Evolutionary conservation across 2,797 vertebrate species (phyloP), one percentile per base, ranked within the genome.

Genomic region (Poecilia velifera): DNA sequence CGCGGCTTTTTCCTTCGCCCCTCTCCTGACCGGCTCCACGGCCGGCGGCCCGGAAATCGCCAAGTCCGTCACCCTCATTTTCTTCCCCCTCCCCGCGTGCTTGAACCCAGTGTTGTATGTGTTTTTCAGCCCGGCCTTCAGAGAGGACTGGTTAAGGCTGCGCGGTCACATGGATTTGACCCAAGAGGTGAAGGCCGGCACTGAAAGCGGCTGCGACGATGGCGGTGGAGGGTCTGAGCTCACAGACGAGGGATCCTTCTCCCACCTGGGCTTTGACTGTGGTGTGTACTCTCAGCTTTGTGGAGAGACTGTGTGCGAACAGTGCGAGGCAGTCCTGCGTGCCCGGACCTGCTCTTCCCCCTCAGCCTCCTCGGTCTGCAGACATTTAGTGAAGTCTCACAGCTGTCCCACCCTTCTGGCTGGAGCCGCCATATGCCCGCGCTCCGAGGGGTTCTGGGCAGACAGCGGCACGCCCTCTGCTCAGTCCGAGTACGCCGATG

Each of bases 91-190:
- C 70, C 97, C 98, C 0, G 97, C 98, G 20, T 99, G 98, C 93
- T 94, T 99, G 89, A 99, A 98, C 90, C 97, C 98, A 0, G 97
- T 98, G 76, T 95, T 99, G 49, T 99, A 99, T 0, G 96, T 99
- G 0, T 98, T 99, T 95, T 99, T 99, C 95, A 99, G 98, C 93
- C 98, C 98, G 0, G 96, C 96, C 88, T 99, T 99, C 95, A 96
- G 97, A 89, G 97, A 99, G 90, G 98, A 99, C 96, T 99, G 98
- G 98, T 95, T 96, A 85, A 75, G 95, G 71, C 93, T 99, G 13
- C 93, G 96, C 31, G 94, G 93, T 36, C 93, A 85, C 0, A 72
- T 66, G 66, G 92, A 0, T 85, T 91, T 0, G 89, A 91, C 91
- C 0, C 90, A 41, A 68, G 92, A 92, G 77, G 73, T 41, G 16